Conservation (phyloP, 2,113 vertebrate genomes). For the Nannobrachium achirus region DNA sequence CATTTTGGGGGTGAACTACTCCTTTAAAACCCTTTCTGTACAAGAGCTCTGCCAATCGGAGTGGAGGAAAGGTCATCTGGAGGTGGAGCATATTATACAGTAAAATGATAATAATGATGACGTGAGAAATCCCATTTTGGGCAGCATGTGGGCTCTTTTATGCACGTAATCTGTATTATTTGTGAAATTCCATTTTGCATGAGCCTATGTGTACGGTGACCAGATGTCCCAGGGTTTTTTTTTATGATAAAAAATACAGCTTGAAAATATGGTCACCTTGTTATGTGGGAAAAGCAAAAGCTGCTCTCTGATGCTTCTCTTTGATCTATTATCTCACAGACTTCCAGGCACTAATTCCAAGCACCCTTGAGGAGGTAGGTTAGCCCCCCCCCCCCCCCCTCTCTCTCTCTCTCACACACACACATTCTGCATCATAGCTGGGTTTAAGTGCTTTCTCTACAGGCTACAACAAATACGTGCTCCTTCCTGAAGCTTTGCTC, state of each 20-base stretch:
- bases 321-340: constrained; percentile 82
- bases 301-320: constrained; percentile 64
- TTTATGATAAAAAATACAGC: too few species aligned
- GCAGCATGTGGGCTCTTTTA: background rate
- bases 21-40: too few species aligned
- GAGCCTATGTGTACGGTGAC: constrained; percentile 40
- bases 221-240: too few species aligned
- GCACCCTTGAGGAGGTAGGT: constrained; percentile 57
- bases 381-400: background rate
- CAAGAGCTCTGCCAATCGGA: too few species aligned
- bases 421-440: constrained; percentile 50
- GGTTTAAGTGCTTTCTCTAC: constrained; percentile 53
- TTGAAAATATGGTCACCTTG: too few species aligned
- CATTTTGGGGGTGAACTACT: too few species aligned
- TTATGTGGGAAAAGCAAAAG: constrained; percentile 63
- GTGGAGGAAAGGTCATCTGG: background rate
- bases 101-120: background rate
- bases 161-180: constrained; percentile 15
- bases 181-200: constrained; percentile 55
- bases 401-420: too few species aligned
- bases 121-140: constrained; percentile 1
- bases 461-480: constrained; percentile 22
- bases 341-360: constrained; percentile 76
- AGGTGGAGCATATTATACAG: background rate
- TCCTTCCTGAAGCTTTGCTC: constrained; percentile 6